Evolutionary conservation across 1,140 invertebrate species (phyloP).

Genomic region (Drosophila setifemur): DNA sequence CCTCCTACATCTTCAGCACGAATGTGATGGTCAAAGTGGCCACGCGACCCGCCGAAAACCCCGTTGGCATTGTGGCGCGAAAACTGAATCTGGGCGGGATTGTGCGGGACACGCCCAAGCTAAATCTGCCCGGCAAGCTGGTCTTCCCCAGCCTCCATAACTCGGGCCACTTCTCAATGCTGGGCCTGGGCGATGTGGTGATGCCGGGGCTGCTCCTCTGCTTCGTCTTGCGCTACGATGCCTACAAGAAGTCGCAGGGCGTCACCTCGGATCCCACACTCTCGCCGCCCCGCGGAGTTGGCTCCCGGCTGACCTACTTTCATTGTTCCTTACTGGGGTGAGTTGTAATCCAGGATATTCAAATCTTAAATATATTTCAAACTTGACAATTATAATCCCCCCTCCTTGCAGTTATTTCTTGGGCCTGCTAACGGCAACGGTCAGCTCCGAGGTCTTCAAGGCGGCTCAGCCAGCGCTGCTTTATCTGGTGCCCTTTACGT

Average conservation of each 20-base stretch:
- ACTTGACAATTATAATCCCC: background rate
- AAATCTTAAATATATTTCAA: background rate
- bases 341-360: background rate
- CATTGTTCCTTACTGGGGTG: conserved; percentile 97
- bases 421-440: conserved; percentile 97
- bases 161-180: conserved; percentile 97
- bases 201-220: conserved; percentile 98
- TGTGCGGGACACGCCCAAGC: conserved; percentile 94
- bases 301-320: conserved; percentile 91
- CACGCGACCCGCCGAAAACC: conserved; percentile 95
- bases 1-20: conserved; percentile 98
- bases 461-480: conserved; percentile 98
- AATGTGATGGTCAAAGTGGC: conserved; percentile 98
- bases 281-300: conserved; percentile 80
- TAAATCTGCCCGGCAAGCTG: conserved; percentile 97
- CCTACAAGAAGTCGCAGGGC: conserved; percentile 93
- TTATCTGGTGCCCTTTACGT: conserved; percentile 98
- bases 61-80: conserved; percentile 95
- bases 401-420: conserved; percentile 90
- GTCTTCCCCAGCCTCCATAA: conserved; percentile 98
- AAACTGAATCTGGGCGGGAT: conserved; percentile 94
- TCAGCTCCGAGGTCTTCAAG: conserved; percentile 98
- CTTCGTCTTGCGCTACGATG: conserved; percentile 97
- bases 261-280: conserved; percentile 79
- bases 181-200: conserved; percentile 97